phyloP scores from a whole-genome alignment of 2,888 invertebrate genomes.

The Caenorhabditis uteleia region DNA sequence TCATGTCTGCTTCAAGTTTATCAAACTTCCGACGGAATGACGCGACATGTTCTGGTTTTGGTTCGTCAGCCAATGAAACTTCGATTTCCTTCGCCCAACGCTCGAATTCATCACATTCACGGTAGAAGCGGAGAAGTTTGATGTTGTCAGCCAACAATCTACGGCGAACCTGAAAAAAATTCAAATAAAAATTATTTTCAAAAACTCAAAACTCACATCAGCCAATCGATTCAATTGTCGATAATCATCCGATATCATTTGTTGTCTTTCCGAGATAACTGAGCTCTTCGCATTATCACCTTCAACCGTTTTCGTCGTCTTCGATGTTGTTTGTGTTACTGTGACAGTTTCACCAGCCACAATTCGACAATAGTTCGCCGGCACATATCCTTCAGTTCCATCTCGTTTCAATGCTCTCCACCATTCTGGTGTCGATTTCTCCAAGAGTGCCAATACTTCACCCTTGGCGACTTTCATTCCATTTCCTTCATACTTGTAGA shows the following conservation, averaged over 20 bases:
- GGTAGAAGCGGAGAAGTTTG: conserved; percentile 82
- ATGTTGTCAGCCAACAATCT: conserved; percentile 89
- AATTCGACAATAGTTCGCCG: conserved; percentile 79
- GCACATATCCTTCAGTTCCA: conserved; percentile 93
- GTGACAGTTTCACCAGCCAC: conserved; percentile 56
- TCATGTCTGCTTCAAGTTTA: conserved; percentile 84
- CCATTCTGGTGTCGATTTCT: conserved; percentile 86
- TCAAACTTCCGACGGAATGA: conserved; percentile 81
- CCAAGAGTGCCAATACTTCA: conserved; percentile 88
- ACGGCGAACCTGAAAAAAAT: conserved; percentile 74
- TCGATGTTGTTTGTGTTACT: conserved; percentile 43
- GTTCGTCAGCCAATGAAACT: conserved; percentile 82
- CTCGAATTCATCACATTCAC: conserved; percentile 96
- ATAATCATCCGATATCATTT: conserved; percentile 56
- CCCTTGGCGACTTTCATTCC: conserved; percentile 93
- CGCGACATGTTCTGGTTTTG: conserved; percentile 86
- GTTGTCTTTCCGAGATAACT: conserved; percentile 59
- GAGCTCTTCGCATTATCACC: conserved; percentile 42
- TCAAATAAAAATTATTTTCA: not conserved
- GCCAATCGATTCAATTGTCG: conserved; percentile 79
- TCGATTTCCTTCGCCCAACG: conserved; percentile 95
- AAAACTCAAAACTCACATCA: conserved; percentile 70
- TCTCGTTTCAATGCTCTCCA: conserved; percentile 88
- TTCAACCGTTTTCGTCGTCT: conserved; percentile 35
- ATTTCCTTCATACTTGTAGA: conserved; percentile 56